These are phyloP conservation scores for Cyrtonyx montezumae DNA, from an alignment of 2,113 vertebrate genomes.

Conservation along the genomic window DNA sequence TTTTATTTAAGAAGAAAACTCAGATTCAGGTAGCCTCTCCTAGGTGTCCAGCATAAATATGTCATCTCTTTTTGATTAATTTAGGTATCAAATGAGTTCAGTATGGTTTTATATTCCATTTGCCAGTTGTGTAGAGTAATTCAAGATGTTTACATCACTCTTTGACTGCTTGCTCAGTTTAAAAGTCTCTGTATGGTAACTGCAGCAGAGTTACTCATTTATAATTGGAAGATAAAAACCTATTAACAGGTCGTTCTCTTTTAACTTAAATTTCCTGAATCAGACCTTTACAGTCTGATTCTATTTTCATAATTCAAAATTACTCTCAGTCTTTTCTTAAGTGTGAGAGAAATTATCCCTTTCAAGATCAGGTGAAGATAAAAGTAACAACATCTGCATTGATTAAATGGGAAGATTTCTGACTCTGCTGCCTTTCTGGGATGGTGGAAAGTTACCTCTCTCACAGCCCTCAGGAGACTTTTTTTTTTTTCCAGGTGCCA, in stretches of 20 bases:
- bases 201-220: background rate
- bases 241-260: background rate
- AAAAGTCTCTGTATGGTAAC: background rate
- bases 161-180: background rate
- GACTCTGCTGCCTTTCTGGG: background rate
- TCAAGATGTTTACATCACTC: background rate
- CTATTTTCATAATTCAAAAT: background rate
- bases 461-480: background rate
- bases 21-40: background rate
- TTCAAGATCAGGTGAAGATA: background rate
- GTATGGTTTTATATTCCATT: background rate
- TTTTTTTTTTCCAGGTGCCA: background rate
- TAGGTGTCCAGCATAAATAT: background rate
- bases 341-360: rapidly evolving
- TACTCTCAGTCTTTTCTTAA: background rate
- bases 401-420: background rate
- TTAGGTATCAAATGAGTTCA: background rate
- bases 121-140: background rate
- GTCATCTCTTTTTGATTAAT: background rate
- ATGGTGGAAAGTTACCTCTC: background rate
- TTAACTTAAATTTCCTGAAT: background rate
- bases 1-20: background rate
- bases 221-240: background rate
- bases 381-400: background rate
- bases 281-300: rapidly evolving